Conservation (phyloP, 2,797 vertebrate species). For the Lutra lutra region DNA sequence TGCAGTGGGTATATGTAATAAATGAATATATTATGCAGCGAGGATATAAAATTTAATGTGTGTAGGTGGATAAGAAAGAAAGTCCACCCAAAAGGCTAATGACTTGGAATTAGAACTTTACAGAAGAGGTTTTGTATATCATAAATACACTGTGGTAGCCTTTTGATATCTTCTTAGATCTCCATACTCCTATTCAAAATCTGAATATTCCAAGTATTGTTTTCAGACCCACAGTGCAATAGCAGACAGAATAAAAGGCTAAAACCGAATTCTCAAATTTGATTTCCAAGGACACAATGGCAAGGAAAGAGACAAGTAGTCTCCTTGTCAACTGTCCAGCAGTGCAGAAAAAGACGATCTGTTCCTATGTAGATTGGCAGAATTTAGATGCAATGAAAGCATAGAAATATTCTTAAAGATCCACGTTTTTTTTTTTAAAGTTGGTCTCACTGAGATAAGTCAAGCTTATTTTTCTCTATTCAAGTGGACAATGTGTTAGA, state of each 20-base stretch:
- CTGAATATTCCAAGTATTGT: neutral
- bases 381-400: neutral
- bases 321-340: neutral
- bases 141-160: neutral
- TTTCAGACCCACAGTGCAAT: neutral
- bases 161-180: neutral
- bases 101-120: neutral
- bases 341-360: neutral
- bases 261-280: neutral
- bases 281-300: neutral
- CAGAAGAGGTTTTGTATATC: neutral
- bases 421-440: neutral
- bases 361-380: neutral
- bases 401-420: constrained; percentile 4
- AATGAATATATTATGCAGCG: neutral
- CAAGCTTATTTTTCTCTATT: neutral
- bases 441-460: neutral
- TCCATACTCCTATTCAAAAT: neutral
- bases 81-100: neutral
- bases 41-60: neutral
- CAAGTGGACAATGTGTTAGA: neutral
- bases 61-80: neutral
- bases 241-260: neutral
- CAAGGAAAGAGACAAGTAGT: neutral
- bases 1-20: neutral